A percentile compares a stretch with the other conserved stretches of the same genome.
Conservation (phyloP, 2,797 vertebrate species). For the Lutjanus argentimaculatus region DNA sequence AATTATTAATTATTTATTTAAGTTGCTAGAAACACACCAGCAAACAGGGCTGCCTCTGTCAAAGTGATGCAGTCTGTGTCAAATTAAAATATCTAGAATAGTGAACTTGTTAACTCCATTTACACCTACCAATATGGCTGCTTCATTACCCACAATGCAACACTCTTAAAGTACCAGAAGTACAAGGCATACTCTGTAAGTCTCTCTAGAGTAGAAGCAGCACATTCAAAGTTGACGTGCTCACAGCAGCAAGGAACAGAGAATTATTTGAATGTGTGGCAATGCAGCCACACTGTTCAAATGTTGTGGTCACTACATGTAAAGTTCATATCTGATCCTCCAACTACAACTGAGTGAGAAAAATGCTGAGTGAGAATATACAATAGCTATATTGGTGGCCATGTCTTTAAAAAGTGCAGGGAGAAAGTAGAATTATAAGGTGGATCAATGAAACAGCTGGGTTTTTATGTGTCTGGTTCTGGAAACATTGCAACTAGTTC, state of each 20-base stretch:
- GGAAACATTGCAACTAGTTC: neutral
- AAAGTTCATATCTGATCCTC: neutral
- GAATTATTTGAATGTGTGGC: conserved; percentile 3
- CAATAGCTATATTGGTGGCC: neutral
- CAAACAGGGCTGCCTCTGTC: no score
- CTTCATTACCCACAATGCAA: neutral
- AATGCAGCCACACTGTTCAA: neutral
- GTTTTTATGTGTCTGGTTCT: neutral
- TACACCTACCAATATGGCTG: neutral
- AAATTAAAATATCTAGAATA: neutral
- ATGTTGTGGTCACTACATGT: neutral
- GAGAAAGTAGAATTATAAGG: neutral
- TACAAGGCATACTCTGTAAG: no score
- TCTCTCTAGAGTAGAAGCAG: neutral
- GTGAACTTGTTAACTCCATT: neutral
- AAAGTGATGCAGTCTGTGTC: neutral
- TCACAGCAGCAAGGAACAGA: neutral
- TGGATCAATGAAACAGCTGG: neutral
- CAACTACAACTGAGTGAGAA: no score
- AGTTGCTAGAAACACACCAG: no score
- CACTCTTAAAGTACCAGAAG: neutral
- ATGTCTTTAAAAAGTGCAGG: neutral
- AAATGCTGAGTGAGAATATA: neutral
- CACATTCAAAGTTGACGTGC: neutral
- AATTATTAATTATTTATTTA: no score